phyloP scores from a whole-genome alignment of 1,140 invertebrate species.

The Archivesica marissinica region DNA sequence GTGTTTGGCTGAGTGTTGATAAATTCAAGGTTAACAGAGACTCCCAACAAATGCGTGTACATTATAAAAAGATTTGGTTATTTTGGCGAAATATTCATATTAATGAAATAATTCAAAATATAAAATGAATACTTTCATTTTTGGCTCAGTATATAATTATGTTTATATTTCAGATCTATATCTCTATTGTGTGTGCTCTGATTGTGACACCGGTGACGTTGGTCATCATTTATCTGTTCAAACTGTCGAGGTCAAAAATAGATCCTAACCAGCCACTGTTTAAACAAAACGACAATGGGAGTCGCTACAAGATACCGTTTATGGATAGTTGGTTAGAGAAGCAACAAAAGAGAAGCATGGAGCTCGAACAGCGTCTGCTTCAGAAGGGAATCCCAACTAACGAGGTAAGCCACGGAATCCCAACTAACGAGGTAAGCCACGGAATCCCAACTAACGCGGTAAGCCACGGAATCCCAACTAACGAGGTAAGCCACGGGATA shows the following conservation, averaged over 20 bases:
- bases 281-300: background rate
- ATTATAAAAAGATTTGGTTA: too few relatives aligned
- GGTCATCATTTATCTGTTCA: slow-evolving; percentile 71
- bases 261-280: background rate
- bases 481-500: slow-evolving; percentile 36
- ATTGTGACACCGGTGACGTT: slow-evolving; percentile 63
- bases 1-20: too few relatives aligned
- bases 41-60: too few relatives aligned
- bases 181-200: slow-evolving; percentile 60
- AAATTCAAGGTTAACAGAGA: too few relatives aligned
- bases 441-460: slow-evolving; percentile 47
- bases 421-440: slow-evolving; percentile 36
- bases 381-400: slow-evolving; percentile 46
- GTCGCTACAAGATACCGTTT: slow-evolving; percentile 9
- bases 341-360: slow-evolving; percentile 39
- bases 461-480: slow-evolving; percentile 47
- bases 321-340: slow-evolving; percentile 44
- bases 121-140: too few relatives aligned
- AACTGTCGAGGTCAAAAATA: slow-evolving; percentile 41
- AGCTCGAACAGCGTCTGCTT: slow-evolving; percentile 49
- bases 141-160: too few relatives aligned
- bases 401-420: slow-evolving; percentile 50
- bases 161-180: slow-evolving; percentile 58
- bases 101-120: too few relatives aligned
- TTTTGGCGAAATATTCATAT: too few relatives aligned